Conservation (phyloP, 1,140 invertebrate species). For the Apocrypta bakeri region DNA sequence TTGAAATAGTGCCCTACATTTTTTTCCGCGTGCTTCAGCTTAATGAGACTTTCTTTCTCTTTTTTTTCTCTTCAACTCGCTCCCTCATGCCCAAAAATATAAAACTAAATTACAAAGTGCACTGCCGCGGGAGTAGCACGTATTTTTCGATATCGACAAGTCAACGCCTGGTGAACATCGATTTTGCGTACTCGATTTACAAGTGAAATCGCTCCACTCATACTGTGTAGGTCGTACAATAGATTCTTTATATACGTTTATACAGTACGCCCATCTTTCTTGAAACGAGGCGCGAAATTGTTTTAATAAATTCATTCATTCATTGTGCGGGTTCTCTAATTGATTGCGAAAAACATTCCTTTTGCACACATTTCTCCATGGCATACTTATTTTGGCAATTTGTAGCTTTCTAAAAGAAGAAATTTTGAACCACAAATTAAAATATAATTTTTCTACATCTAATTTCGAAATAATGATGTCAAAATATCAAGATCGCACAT, state of each 20-base stretch:
- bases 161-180: not conserved
- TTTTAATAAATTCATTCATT: slow-evolving; percentile 46
- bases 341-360: not conserved
- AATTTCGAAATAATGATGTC: too few species aligned
- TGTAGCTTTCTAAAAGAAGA: too few species aligned
- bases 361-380: too few species aligned
- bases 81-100: not conserved
- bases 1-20: slow-evolving; percentile 31
- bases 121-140: not conserved
- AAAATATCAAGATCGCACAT: too few species aligned
- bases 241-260: not conserved
- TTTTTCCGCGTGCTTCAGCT: not conserved
- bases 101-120: slow-evolving; percentile 13
- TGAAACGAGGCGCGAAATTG: not conserved
- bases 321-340: not conserved
- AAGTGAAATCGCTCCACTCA: slow-evolving; percentile 17
- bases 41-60: not conserved
- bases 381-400: too few species aligned
- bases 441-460: too few species aligned
- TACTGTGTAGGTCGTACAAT: not conserved
- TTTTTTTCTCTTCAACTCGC: too few species aligned
- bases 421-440: too few species aligned
- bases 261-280: not conserved
- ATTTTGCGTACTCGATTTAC: slow-evolving; percentile 35
- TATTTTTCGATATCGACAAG: slow-evolving; percentile 28